Percentiles rank a stretch among this genome's conserved stretches.
phyloP scores from a whole-genome alignment of 2,113 vertebrate genomes.

The Cyprinus carpio region DNA sequence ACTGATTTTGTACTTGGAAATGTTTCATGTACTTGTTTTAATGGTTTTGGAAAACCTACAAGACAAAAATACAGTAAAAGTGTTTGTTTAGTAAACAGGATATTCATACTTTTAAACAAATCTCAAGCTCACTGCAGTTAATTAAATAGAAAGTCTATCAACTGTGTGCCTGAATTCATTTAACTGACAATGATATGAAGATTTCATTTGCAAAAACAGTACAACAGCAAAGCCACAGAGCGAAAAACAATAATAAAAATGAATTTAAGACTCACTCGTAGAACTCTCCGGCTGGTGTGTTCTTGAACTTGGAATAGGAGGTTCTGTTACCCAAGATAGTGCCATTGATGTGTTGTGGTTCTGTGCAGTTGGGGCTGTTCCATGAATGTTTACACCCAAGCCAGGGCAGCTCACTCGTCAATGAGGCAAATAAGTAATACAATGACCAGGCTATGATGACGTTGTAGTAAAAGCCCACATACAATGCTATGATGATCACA shows the following conservation, averaged over 20 bases:
- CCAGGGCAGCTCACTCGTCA: slow-evolving; percentile 90
- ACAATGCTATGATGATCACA: slow-evolving; percentile 96
- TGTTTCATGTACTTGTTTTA: background rate
- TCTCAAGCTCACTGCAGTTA: background rate
- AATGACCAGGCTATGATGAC: slow-evolving; percentile 99
- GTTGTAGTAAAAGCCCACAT: slow-evolving; percentile 99
- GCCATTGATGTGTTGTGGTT: slow-evolving; percentile 80
- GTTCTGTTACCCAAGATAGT: slow-evolving; percentile 82
- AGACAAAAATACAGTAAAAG: background rate
- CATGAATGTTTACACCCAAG: slow-evolving; percentile 85
- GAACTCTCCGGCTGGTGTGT: slow-evolving; percentile 93
- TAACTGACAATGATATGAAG: background rate
- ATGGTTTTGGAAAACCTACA: background rate
- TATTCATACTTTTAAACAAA: background rate
- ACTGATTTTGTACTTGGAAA: background rate
- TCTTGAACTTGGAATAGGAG: slow-evolving; percentile 90
- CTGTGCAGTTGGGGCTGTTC: slow-evolving; percentile 93
- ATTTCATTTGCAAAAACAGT: background rate
- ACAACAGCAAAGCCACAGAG: background rate
- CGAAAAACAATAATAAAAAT: background rate
- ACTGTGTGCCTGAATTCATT: background rate
- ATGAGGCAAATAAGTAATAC: slow-evolving; percentile 93
- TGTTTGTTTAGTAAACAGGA: background rate
- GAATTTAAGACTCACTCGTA: slow-evolving; percentile 80
- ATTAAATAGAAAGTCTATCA: background rate